A percentile compares a stretch with the other conserved stretches of the same genome.
These are phyloP conservation scores for Upupa epops DNA, from an alignment of 2,113 vertebrate genomes.

Conservation along the genomic window DNA sequence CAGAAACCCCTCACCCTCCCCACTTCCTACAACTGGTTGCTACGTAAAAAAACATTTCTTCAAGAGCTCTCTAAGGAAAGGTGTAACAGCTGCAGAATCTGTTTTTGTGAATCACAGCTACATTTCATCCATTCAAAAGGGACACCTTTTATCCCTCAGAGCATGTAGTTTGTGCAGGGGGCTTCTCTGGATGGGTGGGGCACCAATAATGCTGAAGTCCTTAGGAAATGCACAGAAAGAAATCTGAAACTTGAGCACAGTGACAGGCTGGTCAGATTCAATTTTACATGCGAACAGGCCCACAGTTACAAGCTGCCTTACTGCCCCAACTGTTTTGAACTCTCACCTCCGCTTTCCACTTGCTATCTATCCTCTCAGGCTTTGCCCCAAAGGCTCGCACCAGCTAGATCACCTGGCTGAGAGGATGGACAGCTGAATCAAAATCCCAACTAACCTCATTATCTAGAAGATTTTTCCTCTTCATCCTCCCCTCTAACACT, in stretches of 20 bases:
- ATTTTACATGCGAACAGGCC: not conserved
- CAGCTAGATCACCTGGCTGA: not conserved
- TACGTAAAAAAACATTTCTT: not conserved
- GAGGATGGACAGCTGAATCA: not conserved
- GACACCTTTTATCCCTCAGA: not conserved
- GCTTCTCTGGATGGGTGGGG: not conserved
- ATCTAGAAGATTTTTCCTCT: not conserved
- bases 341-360: not conserved
- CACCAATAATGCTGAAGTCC: not conserved
- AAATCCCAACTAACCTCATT: not conserved
- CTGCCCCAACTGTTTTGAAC: not conserved
- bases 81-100: not conserved
- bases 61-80: not conserved
- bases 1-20: no score
- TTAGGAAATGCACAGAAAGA: not conserved
- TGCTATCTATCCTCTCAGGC: not conserved
- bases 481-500: not conserved
- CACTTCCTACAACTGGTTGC: not conserved
- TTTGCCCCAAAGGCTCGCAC: not conserved
- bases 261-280: not conserved
- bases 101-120: not conserved
- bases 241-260: not conserved
- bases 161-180: rapidly evolving
- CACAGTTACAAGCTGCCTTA: not conserved
- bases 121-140: not conserved